Conservation (phyloP, 1,140 invertebrate genomes). For the Delia radicum region DNA sequence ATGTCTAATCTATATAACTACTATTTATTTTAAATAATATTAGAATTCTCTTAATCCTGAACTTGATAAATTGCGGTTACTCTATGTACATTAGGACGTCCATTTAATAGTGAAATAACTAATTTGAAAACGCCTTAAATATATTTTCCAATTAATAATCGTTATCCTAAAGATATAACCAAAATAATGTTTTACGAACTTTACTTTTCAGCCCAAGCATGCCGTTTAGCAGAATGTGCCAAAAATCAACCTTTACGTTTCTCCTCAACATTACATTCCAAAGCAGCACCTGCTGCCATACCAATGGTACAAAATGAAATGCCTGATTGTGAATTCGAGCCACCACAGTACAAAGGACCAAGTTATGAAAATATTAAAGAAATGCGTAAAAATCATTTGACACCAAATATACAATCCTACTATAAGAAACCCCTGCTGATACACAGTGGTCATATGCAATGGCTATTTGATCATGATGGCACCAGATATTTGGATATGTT, state of each 20-base stretch:
- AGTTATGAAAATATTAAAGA: conserved; percentile 61
- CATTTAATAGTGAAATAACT: no score
- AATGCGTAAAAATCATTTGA: conserved; percentile 66
- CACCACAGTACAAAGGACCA: conserved; percentile 59
- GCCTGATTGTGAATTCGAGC: conserved; percentile 38
- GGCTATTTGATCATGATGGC: conserved; percentile 85
- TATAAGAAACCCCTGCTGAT: conserved; percentile 85
- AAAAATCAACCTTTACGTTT: neutral
- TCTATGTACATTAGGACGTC: no score
- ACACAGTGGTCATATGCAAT: conserved; percentile 87
- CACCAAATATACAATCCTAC: conserved; percentile 71
- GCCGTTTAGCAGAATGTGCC: neutral
- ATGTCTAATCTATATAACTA: no score
- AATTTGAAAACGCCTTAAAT: no score
- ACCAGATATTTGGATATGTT: conserved; percentile 92
- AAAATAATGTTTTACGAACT: no score
- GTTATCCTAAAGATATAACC: no score
- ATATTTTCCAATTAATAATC: no score
- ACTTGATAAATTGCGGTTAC: no score
- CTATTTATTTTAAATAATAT: no score
- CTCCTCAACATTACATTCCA: conserved; percentile 37
- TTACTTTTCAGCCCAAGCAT: conserved; percentile 7
- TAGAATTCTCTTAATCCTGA: no score
- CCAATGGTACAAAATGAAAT: conserved; percentile 34
- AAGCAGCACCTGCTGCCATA: conserved; percentile 34